Percentiles rank a stretch among this genome's conserved stretches.
These are phyloP conservation scores for Typhlichthys eigenmanni DNA, from an alignment of 2,797 vertebrate species.

Conservation along the genomic window DNA sequence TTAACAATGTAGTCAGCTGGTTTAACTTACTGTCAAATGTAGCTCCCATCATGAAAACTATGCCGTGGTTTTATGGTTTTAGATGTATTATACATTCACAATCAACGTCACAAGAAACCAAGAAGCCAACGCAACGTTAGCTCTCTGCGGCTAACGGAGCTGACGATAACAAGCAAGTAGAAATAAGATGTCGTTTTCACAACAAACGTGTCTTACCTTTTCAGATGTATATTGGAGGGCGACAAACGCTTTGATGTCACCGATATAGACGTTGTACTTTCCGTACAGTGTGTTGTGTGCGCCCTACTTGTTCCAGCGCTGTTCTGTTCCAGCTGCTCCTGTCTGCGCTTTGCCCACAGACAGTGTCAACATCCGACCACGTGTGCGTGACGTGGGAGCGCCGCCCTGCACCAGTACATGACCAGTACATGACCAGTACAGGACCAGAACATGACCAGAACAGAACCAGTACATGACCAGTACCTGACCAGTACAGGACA, in stretches of 20 bases:
- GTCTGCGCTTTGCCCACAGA: conserved; percentile 28
- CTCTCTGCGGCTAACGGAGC: conserved; percentile 46
- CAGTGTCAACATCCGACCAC: conserved; percentile 73
- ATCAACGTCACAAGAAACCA: not conserved
- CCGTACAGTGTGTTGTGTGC: conserved; percentile 30
- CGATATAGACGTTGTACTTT: not conserved
- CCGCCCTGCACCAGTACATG: not conserved
- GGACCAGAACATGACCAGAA: too few species aligned
- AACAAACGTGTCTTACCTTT: conserved; percentile 33
- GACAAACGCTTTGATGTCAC: conserved; percentile 26
- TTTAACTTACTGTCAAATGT: not conserved
- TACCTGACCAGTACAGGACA: not conserved
- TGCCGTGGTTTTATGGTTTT: not conserved
- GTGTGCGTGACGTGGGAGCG: conserved; percentile 25
- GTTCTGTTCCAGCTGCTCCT: conserved; percentile 77
- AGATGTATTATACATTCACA: not conserved
- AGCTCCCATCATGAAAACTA: too few species aligned
- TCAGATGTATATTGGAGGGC: not conserved
- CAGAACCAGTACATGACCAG: too few species aligned
- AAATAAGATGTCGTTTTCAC: not conserved
- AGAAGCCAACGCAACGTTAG: conserved; percentile 39
- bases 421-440: too few species aligned
- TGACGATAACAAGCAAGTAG: conserved; percentile 23
- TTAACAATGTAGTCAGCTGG: not conserved
- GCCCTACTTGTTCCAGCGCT: conserved; percentile 57